Conservation (phyloP, 2,797 vertebrate genomes). For the Lepidocolaptes lacrymiger region DNA sequence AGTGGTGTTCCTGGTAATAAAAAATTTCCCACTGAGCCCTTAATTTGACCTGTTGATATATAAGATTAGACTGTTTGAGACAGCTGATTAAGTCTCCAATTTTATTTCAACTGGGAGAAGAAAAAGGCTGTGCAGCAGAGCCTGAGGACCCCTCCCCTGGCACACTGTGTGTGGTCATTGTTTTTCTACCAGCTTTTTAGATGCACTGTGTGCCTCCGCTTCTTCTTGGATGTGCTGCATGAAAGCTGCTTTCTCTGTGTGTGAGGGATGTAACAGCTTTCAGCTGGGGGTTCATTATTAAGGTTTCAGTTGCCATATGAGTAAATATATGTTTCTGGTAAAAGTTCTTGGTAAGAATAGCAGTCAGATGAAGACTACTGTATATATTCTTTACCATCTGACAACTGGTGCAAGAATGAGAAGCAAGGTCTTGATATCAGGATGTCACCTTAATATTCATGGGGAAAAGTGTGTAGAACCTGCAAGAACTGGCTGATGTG, state of each 20-base stretch:
- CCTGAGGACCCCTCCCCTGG: neutral
- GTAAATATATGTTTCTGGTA: neutral
- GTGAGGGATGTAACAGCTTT: neutral
- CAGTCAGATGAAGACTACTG: neutral
- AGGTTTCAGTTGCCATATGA: neutral
- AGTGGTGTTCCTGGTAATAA: neutral
- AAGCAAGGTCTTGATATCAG: neutral
- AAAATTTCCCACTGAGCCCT: neutral
- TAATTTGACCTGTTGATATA: neutral
- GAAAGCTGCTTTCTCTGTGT: neutral
- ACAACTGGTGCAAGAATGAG: neutral
- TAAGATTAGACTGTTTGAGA: neutral
- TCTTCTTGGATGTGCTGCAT: neutral
- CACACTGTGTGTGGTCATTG: neutral
- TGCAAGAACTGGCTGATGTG: neutral
- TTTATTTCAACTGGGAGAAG: neutral
- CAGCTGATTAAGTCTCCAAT: neutral
- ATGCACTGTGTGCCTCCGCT: neutral
- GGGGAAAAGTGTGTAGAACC: neutral
- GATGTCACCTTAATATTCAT: neutral
- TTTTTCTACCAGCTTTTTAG: neutral
- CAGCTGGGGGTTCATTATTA: neutral
- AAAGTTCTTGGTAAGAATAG: neutral
- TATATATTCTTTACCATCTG: neutral
- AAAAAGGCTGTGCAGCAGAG: neutral